These are phyloP conservation scores for Tretioscincus oriximinensis DNA, from an alignment of 2,113 vertebrate genomes.

Conservation along the genomic window DNA sequence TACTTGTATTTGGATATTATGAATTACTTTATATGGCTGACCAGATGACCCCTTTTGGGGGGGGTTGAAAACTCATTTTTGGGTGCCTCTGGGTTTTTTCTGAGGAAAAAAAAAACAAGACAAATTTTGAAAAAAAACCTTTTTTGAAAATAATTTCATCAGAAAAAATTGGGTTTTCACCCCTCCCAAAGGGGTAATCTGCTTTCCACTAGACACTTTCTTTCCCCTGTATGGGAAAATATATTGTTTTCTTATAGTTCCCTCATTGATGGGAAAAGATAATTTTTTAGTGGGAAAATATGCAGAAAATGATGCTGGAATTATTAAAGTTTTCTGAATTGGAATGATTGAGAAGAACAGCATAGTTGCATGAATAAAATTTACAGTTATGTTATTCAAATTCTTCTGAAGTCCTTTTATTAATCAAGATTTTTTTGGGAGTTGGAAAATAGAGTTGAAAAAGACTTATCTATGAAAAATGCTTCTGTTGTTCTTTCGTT, in stretches of 20 bases:
- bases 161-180: no score
- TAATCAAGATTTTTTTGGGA: background rate
- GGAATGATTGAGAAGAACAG: conserved; percentile 6
- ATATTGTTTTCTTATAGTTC: background rate
- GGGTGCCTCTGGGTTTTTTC: no score
- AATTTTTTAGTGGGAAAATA: background rate
- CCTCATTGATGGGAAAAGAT: background rate
- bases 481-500: background rate
- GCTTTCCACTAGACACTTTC: background rate
- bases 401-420: background rate
- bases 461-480: conserved; percentile 5
- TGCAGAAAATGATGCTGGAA: background rate
- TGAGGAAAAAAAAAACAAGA: no score
- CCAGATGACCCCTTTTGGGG: no score
- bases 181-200: no score
- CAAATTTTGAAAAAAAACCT: no score
- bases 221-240: background rate
- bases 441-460: background rate
- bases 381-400: background rate
- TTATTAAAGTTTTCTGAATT: conserved; percentile 1
- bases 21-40: background rate
- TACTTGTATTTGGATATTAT: background rate
- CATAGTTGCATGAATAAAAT: background rate
- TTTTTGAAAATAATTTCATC: no score
- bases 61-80: no score